Conservation (phyloP, 2,797 vertebrate genomes). For the Streptopelia turtur region DNA sequence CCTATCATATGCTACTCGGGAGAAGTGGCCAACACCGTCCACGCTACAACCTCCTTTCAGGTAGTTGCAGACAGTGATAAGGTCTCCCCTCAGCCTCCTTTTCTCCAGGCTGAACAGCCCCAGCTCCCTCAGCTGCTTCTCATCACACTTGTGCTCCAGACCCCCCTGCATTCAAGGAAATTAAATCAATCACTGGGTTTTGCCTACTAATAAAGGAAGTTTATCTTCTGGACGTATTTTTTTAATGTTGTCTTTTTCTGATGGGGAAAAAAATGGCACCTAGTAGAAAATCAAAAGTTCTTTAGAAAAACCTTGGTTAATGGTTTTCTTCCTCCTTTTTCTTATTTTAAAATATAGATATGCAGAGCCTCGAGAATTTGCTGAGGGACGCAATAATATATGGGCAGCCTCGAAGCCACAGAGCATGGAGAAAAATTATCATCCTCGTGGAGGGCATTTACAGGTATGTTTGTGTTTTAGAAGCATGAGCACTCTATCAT, state of each 20-base stretch:
- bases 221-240: neutral
- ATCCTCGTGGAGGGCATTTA: constrained; percentile 95
- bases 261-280: neutral
- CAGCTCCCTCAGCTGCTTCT: too few relatives aligned
- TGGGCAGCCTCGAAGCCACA: constrained; percentile 88
- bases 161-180: neutral
- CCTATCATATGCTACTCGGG: too few relatives aligned
- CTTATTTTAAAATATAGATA: constrained; percentile 80
- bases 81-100: too few relatives aligned
- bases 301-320: neutral
- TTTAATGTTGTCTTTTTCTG: neutral
- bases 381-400: constrained; percentile 87
- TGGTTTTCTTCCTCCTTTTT: neutral
- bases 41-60: too few relatives aligned
- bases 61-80: too few relatives aligned
- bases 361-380: constrained; percentile 88
- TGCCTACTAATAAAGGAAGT: neutral
- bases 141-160: too few relatives aligned
- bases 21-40: too few relatives aligned
- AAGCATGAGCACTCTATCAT: neutral
- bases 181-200: neutral
- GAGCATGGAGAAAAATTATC: constrained; percentile 95
- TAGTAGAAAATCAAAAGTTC: neutral
- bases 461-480: constrained; percentile 81
- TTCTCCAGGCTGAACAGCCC: too few relatives aligned